Base-by-base conservation (phyloP, 2,888 invertebrate species). In the Synanthedon formicaeformis region DNA sequence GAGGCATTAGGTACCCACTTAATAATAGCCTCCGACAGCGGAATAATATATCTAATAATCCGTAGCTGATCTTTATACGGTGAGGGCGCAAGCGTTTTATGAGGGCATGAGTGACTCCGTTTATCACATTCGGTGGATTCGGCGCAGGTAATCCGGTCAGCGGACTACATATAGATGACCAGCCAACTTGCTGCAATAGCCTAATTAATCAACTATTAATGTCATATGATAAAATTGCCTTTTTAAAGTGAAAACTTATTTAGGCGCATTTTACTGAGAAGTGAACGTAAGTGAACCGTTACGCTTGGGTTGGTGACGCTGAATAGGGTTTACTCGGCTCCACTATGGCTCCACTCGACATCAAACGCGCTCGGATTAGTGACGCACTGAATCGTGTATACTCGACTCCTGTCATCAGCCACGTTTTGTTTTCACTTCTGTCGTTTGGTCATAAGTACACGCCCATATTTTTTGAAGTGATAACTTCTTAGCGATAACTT, bases 91-190 rank as follows among this genome's bases (percentile, higher is more conserved):
- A 56, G 52, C 56, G 48, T 55, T 57, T 57, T 57, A 58, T 58
- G 56, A 58, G 54, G 52, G 56, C 53, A 56, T 54, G 56, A 55
- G 52, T 53, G 51, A 55, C 18, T 52, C 54, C 54, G 54, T 53
- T 58, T 54, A 58, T 57, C 57, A 57, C 55, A 53, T 52, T 53
- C 53, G 54, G 57, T 53, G 54, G 52, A 58, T 58, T 55, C 54
- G 55, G 54, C 54, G 51, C 57, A 57, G 54, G 54, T 56, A 56
- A 57, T 56, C 57, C 52, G 52, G 54, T 48, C 23, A 41, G 13
- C 48, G 51, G 50, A 34, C 12, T 53, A 57, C 23, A 58, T 57
- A 58, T 57, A 57, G 58, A 58, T 58, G 58, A 53, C 55, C 52
- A 53, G 49, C 51, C 52, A 53, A 50, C 50, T 55, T 52, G 54